These are phyloP conservation scores for Onychomys torridus DNA, from an alignment of 2,797 vertebrate genomes.

Conservation along the genomic window DNA sequence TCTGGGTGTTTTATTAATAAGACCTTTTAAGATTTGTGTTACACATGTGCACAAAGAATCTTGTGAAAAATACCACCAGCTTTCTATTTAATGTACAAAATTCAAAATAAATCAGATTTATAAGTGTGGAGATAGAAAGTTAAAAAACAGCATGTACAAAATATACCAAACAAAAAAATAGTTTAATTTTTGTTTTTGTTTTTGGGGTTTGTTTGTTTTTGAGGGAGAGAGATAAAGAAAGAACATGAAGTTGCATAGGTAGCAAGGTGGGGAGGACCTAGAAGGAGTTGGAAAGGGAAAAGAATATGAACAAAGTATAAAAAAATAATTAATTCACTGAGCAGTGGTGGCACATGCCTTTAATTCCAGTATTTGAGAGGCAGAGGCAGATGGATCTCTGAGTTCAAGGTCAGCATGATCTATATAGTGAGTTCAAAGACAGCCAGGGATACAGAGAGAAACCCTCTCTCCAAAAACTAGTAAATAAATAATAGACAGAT, in stretches of 20 bases:
- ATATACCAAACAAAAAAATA: not conserved
- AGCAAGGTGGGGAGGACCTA: not conserved
- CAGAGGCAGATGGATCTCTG: not conserved
- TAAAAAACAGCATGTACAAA: not conserved
- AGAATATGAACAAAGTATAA: not conserved
- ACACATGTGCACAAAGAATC: not conserved
- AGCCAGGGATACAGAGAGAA: not conserved
- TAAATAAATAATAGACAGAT: not conserved
- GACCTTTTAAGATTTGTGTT: too few relatives aligned
- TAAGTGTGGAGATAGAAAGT: not conserved
- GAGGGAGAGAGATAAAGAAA: not conserved
- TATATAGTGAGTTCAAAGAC: not conserved
- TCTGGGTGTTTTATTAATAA: too few relatives aligned
- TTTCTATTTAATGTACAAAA: slow-evolving; percentile 4
- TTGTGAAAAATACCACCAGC: not conserved
- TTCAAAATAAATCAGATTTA: not conserved
- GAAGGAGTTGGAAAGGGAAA: not conserved
- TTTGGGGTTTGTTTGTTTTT: not conserved
- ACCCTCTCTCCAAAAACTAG: not conserved
- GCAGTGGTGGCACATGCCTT: not conserved
- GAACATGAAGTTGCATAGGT: not conserved
- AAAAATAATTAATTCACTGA: not conserved
- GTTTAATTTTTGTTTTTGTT: not conserved
- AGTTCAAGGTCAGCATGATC: not conserved
- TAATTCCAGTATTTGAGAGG: not conserved